phyloP scores from a whole-genome alignment of 2,113 vertebrate genomes.

The Petrocephalus zakoni region DNA sequence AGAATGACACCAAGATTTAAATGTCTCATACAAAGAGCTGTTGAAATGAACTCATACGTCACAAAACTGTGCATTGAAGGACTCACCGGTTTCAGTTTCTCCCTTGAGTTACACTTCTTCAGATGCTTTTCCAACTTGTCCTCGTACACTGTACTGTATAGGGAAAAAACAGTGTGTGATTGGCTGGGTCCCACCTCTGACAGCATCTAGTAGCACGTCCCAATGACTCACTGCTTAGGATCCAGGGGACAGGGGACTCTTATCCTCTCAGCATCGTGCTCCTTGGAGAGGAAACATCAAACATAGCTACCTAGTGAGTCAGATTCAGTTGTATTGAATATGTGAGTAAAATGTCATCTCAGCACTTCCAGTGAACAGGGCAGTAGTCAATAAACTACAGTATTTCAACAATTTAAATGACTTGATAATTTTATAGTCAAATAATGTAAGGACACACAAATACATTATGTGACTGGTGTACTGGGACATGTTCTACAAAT shows the following conservation, averaged over 20 bases:
- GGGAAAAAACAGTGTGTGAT: background rate
- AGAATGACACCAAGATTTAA: background rate
- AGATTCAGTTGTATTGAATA: background rate
- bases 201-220: background rate
- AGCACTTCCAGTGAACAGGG: background rate
- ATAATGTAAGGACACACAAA: background rate
- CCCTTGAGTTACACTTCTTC: conserved; percentile 89
- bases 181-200: background rate
- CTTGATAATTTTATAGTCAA: background rate
- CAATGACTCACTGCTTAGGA: conserved; percentile 83
- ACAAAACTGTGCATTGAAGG: background rate
- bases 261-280: conserved; percentile 61
- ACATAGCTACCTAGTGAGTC: background rate
- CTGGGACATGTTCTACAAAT: background rate
- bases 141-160: conserved; percentile 78
- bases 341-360: background rate
- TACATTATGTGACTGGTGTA: background rate
- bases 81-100: conserved; percentile 84
- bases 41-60: background rate
- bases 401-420: background rate
- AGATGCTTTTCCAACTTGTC: conserved; percentile 84
- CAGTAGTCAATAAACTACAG: background rate
- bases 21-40: background rate
- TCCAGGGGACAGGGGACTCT: conserved; percentile 87
- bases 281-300: conserved; percentile 35